Conservation (phyloP, 1,140 invertebrate species). For the Leptopilina clavipes region DNA sequence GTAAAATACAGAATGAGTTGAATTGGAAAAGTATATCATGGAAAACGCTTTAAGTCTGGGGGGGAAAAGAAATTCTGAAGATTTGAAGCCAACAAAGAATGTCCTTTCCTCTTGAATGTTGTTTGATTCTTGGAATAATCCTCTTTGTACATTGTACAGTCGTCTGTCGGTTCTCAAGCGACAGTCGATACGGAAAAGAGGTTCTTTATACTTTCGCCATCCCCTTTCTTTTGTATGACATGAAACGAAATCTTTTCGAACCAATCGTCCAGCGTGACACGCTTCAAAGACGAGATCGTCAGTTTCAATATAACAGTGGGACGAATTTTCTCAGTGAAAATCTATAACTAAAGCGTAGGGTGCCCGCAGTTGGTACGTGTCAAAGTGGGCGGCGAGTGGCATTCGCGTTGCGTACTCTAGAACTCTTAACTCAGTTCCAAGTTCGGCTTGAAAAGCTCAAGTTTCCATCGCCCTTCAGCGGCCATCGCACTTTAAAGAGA, state of each 20-base stretch:
- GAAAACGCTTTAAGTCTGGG: neutral
- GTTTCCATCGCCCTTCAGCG: constrained; percentile 56
- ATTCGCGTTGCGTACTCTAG: constrained; percentile 56
- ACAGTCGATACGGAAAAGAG: constrained; percentile 1
- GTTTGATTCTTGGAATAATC: constrained; percentile 31
- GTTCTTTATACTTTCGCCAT: neutral
- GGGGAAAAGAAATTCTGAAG: neutral
- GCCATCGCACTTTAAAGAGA: constrained; percentile 58
- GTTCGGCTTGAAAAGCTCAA: constrained; percentile 56
- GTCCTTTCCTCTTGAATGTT: constrained; percentile 5
- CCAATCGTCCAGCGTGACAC: constrained; percentile 25
- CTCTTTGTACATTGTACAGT: constrained; percentile 18
- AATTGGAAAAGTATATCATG: neutral
- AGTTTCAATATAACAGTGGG: constrained; percentile 35
- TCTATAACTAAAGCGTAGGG: constrained; percentile 49
- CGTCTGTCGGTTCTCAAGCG: constrained; percentile 8
- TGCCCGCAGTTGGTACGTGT: constrained; percentile 48
- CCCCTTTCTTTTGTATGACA: neutral
- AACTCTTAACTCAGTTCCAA: constrained; percentile 58
- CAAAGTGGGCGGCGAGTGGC: constrained; percentile 57
- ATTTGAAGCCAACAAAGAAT: neutral
- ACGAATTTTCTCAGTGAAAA: constrained; percentile 48
- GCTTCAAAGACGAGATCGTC: constrained; percentile 48
- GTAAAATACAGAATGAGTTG: neutral
- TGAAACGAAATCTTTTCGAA: constrained; percentile 26